phyloP scores from a whole-genome alignment of 1,140 invertebrate species.

The Ctenoplectra terminalis region DNA sequence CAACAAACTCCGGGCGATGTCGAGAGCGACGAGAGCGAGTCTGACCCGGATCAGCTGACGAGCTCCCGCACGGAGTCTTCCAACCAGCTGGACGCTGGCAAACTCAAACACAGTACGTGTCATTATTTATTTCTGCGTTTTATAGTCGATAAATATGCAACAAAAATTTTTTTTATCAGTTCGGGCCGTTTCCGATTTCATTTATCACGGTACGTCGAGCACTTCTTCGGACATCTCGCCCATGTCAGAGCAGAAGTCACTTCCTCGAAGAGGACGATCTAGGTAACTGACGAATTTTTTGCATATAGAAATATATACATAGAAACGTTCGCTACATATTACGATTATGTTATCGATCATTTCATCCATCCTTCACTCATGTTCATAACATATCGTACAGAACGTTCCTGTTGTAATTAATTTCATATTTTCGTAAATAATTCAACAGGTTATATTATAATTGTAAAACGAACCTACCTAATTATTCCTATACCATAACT shows the following conservation, averaged over 20 bases:
- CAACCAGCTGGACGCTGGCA: constrained; percentile 88
- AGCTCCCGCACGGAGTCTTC: constrained; percentile 90
- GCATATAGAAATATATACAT: background rate
- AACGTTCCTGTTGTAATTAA: background rate
- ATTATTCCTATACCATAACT: too few species aligned
- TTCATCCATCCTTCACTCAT: background rate
- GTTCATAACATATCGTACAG: background rate
- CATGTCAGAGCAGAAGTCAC: constrained; percentile 90
- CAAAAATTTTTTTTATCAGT: constrained; percentile 67
- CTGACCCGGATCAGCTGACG: constrained; percentile 89
- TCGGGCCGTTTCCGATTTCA: constrained; percentile 86
- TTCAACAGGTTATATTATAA: too few species aligned
- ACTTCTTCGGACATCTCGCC: constrained; percentile 90
- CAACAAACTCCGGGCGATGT: constrained; percentile 85
- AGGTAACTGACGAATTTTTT: constrained; percentile 83
- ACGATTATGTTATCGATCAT: background rate
- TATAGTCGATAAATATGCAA: background rate
- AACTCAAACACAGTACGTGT: constrained; percentile 87
- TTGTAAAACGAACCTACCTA: too few species aligned
- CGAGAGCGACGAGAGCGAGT: constrained; percentile 90
- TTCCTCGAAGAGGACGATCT: constrained; percentile 87
- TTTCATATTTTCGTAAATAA: background rate
- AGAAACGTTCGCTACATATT: background rate
- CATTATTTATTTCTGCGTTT: background rate
- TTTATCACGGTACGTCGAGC: constrained; percentile 90